These are phyloP conservation scores for Chymomyza amoena DNA, from an alignment of 2,888 invertebrate species.

Conservation along the genomic window DNA sequence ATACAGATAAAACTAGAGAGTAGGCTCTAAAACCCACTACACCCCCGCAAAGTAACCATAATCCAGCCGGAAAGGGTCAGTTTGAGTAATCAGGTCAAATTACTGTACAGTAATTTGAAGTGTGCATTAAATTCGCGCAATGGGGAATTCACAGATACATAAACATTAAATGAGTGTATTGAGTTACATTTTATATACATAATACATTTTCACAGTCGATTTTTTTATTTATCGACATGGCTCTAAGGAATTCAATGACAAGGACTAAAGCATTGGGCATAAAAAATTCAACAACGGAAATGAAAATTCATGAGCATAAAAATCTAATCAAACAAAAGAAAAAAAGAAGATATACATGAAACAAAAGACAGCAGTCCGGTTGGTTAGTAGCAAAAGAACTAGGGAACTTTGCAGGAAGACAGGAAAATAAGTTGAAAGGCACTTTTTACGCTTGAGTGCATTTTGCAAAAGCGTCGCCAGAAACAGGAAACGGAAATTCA, in stretches of 20 bases:
- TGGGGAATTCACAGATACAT: slow-evolving; percentile 31
- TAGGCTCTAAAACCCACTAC: too few relatives aligned
- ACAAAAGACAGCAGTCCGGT: slow-evolving; percentile 38
- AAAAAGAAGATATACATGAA: slow-evolving; percentile 52
- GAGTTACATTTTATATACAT: background rate
- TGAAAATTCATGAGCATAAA: slow-evolving; percentile 65
- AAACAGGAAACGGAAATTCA: slow-evolving; percentile 69
- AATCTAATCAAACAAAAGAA: slow-evolving; percentile 57
- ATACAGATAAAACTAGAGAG: background rate
- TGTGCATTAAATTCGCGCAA: slow-evolving; percentile 33
- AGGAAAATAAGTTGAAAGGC: slow-evolving; percentile 67
- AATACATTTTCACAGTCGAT: background rate
- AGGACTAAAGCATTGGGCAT: slow-evolving; percentile 28
- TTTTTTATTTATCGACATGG: slow-evolving; percentile 16
- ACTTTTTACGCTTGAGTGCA: slow-evolving; percentile 68
- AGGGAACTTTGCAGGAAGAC: slow-evolving; percentile 35
- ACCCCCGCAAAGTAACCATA: background rate
- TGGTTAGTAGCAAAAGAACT: slow-evolving; percentile 33
- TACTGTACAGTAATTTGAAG: slow-evolving; percentile 41
- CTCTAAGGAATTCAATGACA: slow-evolving; percentile 41
- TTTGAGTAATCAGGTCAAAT: slow-evolving; percentile 48
- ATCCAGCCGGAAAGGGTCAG: background rate
- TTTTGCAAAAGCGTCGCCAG: slow-evolving; percentile 52
- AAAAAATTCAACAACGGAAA: slow-evolving; percentile 56
- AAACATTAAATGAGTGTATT: background rate